Evolutionary conservation across 2,797 vertebrate genomes (phyloP).

Genomic region (Trematomus bernacchii): DNA sequence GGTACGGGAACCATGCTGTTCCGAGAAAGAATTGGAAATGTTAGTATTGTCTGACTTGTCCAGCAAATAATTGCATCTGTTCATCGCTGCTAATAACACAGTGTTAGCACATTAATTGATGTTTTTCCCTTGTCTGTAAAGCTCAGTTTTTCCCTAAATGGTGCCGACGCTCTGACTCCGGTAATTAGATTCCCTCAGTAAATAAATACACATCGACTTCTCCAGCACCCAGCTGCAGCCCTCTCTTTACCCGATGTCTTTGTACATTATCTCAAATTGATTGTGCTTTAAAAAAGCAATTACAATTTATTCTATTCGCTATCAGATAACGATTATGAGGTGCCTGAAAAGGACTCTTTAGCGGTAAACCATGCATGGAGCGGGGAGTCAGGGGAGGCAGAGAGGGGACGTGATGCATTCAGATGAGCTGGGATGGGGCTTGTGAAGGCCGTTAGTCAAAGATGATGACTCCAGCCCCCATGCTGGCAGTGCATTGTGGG

Average conservation of each 20-base stretch:
- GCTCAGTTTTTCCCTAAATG: constrained; percentile 45
- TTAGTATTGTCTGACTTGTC: constrained; percentile 39
- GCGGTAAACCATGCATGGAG: constrained; percentile 78
- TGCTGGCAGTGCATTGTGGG: constrained; percentile 50
- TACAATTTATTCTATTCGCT: constrained; percentile 81
- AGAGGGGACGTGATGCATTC: constrained; percentile 55
- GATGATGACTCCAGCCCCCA: constrained; percentile 67
- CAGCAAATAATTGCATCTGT: constrained; percentile 44
- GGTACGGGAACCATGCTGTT: constrained; percentile 25
- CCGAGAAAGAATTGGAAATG: constrained; percentile 21
- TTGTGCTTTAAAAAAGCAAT: constrained; percentile 84
- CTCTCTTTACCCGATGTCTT: constrained; percentile 72
- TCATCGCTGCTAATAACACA: constrained; percentile 56
- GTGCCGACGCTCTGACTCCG: constrained; percentile 47
- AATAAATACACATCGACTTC: constrained; percentile 76
- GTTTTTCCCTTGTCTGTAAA: constrained; percentile 50
- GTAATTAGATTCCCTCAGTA: constrained; percentile 77
- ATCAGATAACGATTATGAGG: constrained; percentile 82
- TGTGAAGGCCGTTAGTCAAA: constrained; percentile 72
- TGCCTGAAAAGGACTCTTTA: constrained; percentile 80
- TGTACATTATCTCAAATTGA: constrained; percentile 84
- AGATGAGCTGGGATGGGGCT: constrained; percentile 66
- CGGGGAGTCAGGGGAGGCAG: constrained; percentile 54
- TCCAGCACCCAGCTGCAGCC: constrained; percentile 61
- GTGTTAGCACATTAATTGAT: constrained; percentile 66